A percentile compares a stretch with the other conserved stretches of the same genome.
These are phyloP conservation scores for Dromococcyx pavoninus DNA, from an alignment of 2,797 vertebrate genomes.

Conservation along the genomic window DNA sequence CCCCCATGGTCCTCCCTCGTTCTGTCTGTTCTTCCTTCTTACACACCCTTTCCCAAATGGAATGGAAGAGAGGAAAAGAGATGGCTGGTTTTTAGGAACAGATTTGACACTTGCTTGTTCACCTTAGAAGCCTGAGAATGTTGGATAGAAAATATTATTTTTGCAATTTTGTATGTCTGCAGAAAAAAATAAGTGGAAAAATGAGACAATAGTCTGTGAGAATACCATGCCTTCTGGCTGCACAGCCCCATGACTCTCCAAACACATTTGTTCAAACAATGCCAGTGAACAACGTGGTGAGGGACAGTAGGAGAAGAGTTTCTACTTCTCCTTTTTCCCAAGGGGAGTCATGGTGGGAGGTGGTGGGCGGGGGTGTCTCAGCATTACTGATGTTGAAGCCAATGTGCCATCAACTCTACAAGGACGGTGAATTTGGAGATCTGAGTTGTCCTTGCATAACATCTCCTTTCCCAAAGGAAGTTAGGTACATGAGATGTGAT, in stretches of 20 bases:
- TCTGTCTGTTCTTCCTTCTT: background rate
- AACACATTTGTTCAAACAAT: rapidly evolving
- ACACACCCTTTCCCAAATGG: rapidly evolving
- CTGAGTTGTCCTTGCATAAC: background rate
- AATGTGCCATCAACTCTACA: background rate
- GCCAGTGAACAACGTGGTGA: rapidly evolving
- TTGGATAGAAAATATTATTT: background rate
- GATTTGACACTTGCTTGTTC: background rate
- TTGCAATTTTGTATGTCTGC: background rate
- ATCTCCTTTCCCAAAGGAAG: background rate
- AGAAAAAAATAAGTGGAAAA: background rate
- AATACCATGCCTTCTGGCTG: background rate
- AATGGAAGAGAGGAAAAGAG: background rate
- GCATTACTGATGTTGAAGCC: background rate
- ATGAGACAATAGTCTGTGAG: background rate
- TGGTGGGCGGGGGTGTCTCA: rapidly evolving
- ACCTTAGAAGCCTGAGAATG: background rate
- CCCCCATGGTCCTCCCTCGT: rapidly evolving
- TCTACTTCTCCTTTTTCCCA: background rate
- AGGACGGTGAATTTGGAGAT: background rate
- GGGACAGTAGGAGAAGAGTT: background rate
- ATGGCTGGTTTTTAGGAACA: background rate
- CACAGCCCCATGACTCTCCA: background rate
- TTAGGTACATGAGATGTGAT: background rate
- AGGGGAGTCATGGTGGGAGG: background rate